A percentile compares a stretch with the other conserved stretches of the same genome.
Conservation (phyloP, 1,140 invertebrate genomes). For the Antheraea mylitta region DNA sequence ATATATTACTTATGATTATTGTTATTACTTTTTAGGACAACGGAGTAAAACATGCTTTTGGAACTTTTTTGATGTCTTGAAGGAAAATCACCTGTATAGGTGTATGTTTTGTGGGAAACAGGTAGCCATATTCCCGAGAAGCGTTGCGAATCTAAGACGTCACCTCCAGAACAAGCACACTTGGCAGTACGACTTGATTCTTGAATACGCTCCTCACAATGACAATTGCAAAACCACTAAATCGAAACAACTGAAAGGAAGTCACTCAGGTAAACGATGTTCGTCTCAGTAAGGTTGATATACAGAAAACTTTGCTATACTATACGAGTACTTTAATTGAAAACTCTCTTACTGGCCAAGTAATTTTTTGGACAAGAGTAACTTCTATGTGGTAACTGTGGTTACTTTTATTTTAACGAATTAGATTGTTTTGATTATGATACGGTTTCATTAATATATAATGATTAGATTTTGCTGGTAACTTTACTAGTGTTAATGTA, state of each 20-base stretch:
- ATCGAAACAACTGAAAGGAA: neutral
- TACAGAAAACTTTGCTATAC: too few species aligned
- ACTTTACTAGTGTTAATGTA: too few species aligned
- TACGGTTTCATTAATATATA: too few species aligned
- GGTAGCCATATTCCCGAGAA: neutral
- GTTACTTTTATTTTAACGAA: too few species aligned
- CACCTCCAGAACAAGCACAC: neutral
- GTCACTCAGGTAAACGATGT: neutral
- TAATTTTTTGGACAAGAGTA: too few species aligned
- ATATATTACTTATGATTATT: too few species aligned
- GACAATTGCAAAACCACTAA: constrained; percentile 3
- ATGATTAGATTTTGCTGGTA: too few species aligned
- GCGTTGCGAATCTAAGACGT: constrained; percentile 9
- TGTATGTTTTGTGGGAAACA: constrained; percentile 1
- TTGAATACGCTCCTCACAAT: constrained; percentile 5
- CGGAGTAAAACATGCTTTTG: constrained; percentile 2
- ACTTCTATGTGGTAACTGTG: too few species aligned
- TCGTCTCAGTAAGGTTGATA: too few species aligned
- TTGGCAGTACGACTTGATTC: constrained; percentile 1
- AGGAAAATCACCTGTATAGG: neutral
- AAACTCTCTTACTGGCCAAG: too few species aligned
- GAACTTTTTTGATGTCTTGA: constrained; percentile 4
- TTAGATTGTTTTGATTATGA: too few species aligned
- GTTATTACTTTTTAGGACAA: neutral
- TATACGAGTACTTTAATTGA: too few species aligned